Evolutionary conservation across 2,113 vertebrate species (phyloP).

Genomic region (Chrysochloris asiatica): DNA sequence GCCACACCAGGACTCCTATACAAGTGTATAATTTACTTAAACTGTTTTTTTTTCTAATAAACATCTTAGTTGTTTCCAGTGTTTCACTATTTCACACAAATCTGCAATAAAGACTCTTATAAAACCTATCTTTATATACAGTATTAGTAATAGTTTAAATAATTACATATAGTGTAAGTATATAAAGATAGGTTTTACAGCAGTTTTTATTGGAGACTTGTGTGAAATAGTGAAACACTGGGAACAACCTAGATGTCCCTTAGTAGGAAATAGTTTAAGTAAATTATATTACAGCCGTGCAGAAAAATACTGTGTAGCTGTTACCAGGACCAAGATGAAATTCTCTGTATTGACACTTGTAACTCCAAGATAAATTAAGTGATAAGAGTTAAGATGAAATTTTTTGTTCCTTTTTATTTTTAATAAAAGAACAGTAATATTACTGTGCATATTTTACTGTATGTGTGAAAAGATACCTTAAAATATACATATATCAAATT

Average conservation of each 20-base stretch:
- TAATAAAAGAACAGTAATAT: neutral
- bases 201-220: neutral
- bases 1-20: too few species aligned
- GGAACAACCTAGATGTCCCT: neutral
- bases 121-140: neutral
- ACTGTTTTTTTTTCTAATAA: neutral
- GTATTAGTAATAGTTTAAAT: too few species aligned
- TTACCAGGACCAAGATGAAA: neutral
- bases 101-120: neutral
- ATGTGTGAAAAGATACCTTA: neutral
- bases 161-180: too few species aligned
- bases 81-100: conserved; percentile 27
- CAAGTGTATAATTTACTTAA: neutral
- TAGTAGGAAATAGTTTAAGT: neutral
- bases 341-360: neutral
- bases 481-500: neutral
- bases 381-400: neutral
- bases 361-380: neutral
- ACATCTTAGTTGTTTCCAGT: neutral
- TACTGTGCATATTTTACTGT: neutral
- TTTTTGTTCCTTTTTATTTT: conserved; percentile 28
- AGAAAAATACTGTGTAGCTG: neutral
- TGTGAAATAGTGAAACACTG: conserved; percentile 30
- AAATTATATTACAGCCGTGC: neutral
- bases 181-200: neutral